phyloP scores from a whole-genome alignment of 2,888 invertebrate species.

The Apamea anceps region DNA sequence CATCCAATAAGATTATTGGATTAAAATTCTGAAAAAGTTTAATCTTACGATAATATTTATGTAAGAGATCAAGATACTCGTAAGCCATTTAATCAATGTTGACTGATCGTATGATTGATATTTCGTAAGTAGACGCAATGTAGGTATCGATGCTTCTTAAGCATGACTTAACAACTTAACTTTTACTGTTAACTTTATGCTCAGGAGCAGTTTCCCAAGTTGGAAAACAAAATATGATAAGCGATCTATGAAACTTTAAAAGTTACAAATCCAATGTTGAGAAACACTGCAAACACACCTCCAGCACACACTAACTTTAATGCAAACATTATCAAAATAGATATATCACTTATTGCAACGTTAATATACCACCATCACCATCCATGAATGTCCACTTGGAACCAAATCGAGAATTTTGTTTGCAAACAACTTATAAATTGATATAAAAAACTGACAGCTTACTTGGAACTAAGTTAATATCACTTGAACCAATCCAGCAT shows the following conservation, averaged over 20 bases:
- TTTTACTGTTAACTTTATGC: neutral
- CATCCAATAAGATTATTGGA: constrained; percentile 9
- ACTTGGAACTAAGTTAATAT: constrained; percentile 68
- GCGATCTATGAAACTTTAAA: constrained; percentile 3
- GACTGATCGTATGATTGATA: constrained; percentile 28
- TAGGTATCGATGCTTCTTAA: constrained; percentile 11
- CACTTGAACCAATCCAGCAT: constrained; percentile 70
- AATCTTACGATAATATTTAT: constrained; percentile 43
- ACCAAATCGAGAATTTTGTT: constrained; percentile 63
- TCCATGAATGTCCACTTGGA: constrained; percentile 70
- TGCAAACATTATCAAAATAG: constrained; percentile 41
- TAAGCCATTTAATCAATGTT: constrained; percentile 43
- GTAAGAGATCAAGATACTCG: constrained; percentile 47
- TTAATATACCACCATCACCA: constrained; percentile 2
- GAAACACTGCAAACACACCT: constrained; percentile 39
- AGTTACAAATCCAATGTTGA: constrained; percentile 29
- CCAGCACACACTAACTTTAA: constrained; percentile 35
- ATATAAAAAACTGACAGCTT: constrained; percentile 62
- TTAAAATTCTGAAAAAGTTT: constrained; percentile 15
- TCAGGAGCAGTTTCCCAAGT: constrained; percentile 6
- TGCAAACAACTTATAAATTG: constrained; percentile 52
- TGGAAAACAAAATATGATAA: neutral
- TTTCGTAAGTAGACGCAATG: constrained; percentile 24
- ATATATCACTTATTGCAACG: constrained; percentile 37
- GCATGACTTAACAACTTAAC: neutral